phyloP scores from a whole-genome alignment of 2,797 vertebrate species.

The Platalea minor region DNA sequence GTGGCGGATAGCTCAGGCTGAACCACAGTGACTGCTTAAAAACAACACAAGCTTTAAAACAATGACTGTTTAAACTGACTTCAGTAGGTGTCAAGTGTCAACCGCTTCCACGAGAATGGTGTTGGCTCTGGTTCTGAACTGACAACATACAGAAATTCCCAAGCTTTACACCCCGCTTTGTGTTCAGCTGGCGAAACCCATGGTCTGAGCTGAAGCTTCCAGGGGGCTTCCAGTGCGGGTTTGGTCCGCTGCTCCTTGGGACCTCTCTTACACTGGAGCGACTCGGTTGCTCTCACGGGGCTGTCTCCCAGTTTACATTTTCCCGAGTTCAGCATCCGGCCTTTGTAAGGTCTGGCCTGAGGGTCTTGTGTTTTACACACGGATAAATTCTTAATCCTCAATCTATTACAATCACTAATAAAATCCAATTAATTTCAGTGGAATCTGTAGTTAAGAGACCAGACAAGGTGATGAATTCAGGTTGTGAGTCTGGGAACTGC shows the following conservation, averaged over 20 bases:
- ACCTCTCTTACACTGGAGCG: background rate
- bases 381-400: background rate
- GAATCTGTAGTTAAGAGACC: background rate
- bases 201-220: background rate
- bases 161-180: background rate
- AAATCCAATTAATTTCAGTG: background rate
- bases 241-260: background rate
- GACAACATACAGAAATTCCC: slow-evolving; percentile 6
- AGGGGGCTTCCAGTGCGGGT: background rate
- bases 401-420: background rate
- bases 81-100: slow-evolving; percentile 33
- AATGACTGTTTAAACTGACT: slow-evolving; percentile 34
- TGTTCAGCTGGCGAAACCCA: background rate
- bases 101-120: background rate
- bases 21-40: background rate
- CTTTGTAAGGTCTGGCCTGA: background rate
- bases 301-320: background rate
- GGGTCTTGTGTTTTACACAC: background rate
- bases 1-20: background rate
- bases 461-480: background rate
- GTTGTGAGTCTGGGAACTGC: background rate
- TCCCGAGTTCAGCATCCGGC: background rate
- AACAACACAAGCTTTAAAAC: slow-evolving; percentile 29
- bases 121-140: slow-evolving; percentile 21
- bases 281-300: background rate